Percentiles rank a stretch among this genome's conserved stretches.
These are phyloP conservation scores for Pitangus sulphuratus DNA, from an alignment of 2,797 vertebrate genomes.

Conservation along the genomic window DNA sequence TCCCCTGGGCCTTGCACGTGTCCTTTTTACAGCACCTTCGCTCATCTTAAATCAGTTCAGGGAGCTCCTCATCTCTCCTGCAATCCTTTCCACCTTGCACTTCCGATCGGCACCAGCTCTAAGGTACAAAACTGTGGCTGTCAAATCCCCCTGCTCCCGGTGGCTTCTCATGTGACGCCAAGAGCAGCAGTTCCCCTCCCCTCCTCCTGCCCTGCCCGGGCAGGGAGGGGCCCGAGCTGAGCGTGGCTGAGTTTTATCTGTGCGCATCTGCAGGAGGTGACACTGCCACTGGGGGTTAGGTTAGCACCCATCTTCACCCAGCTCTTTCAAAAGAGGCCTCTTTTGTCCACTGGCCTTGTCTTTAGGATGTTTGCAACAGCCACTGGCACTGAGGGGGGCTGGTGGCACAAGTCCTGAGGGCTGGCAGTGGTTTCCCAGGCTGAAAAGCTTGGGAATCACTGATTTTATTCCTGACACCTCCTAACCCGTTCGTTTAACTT, in stretches of 20 bases:
- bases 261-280: neutral
- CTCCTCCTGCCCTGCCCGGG: neutral
- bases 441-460: neutral
- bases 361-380: neutral
- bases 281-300: neutral
- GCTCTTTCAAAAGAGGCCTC: neutral
- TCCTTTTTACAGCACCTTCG: neutral
- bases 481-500: neutral
- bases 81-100: neutral
- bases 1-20: neutral
- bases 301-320: neutral
- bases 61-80: neutral
- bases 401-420: neutral
- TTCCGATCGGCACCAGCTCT: neutral
- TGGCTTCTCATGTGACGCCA: neutral
- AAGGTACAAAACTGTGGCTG: neutral
- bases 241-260: neutral
- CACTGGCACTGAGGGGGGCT: neutral
- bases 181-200: neutral
- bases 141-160: neutral
- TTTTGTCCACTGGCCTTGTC: neutral
- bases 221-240: conserved; percentile 5
- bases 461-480: neutral
- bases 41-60: neutral
- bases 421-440: neutral